Base-by-base conservation (phyloP, 1,140 invertebrate genomes). In the Cherax quadricarinatus region DNA sequence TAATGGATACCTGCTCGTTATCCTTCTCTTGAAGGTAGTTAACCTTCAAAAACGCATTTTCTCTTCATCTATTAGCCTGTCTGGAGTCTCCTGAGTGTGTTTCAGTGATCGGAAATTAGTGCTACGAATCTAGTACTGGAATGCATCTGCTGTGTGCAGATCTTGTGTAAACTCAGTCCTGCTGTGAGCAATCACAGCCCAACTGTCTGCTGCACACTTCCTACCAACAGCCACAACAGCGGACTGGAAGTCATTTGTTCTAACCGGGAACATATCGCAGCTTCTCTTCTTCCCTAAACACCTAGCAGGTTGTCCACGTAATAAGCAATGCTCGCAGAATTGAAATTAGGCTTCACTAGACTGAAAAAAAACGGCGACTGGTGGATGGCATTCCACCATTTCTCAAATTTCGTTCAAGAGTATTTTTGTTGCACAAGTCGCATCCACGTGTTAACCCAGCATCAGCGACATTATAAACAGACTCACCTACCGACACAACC, bases 1-100 rank as follows among this genome's bases (percentile, higher is more conserved):
- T 73, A 87, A 70, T 81, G n/a, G 86, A n/a, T n/a, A n/a, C n/a
- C n/a, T 87, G 86, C 57, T 41, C 70, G 41, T 87, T 66, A 79
- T 87, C 86, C 73, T 87, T 70, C 66, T 87, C 70, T 62, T 87
- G 62, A 41, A 16, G 66, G n/a, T n/a, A n/a, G n/a, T n/a, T n/a
- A n/a, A n/a, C n/a, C n/a, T n/a, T n/a, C n/a, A n/a, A n/a, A n/a
- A n/a, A n/a, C n/a, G n/a, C n/a, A n/a, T n/a, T n/a, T n/a, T n/a
- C n/a, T n/a, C n/a, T 49, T 10, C 21, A 62, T 75, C 70, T 16
- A 49, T 75, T 41, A 66, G 86, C 70, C 70, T 70, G 66, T 41
- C 86, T 60, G 57, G 30, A 81, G 66, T 73, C 10, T 60, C 6
- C 30, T 87, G 66, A 12, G 7, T 87, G 41, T 79, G n/a, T 49